Evolutionary conservation across 1,140 invertebrate species (phyloP).

Genomic region (Nixonia krombeini): DNA sequence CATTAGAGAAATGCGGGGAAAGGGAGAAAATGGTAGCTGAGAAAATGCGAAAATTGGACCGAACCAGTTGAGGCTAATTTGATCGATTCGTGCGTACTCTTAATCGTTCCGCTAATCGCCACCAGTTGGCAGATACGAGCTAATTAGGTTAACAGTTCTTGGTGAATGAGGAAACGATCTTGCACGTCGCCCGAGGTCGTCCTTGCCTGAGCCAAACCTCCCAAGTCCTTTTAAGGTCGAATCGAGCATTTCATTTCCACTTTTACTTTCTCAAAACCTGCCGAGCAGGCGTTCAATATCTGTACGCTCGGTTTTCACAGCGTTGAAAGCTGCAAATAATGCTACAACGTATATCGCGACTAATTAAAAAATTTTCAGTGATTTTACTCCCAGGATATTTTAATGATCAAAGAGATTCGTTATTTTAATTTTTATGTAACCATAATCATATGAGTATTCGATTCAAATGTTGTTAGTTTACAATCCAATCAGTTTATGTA

Average conservation of each 20-base stretch:
- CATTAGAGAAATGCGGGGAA: too few relatives aligned
- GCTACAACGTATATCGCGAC: background rate
- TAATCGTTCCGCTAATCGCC: conserved; percentile 13
- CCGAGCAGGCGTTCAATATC: conserved; percentile 14
- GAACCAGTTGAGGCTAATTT: background rate
- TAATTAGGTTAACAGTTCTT: conserved; percentile 52
- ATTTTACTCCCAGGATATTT: too few relatives aligned
- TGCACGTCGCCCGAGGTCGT: conserved; percentile 42
- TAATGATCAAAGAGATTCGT: too few relatives aligned
- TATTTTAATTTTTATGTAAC: too few relatives aligned
- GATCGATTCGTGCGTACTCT: conserved; percentile 7
- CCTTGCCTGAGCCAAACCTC: conserved; percentile 49
- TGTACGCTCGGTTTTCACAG: conserved; percentile 11
- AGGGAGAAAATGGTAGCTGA: too few relatives aligned
- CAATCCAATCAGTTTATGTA: too few relatives aligned
- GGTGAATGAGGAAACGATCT: conserved; percentile 34
- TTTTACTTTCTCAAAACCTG: conserved; percentile 40
- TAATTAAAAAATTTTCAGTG: too few relatives aligned
- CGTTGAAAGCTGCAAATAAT: conserved; percentile 21
- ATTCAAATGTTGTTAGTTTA: too few relatives aligned
- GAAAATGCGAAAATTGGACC: conserved; percentile 31
- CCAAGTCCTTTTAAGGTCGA: conserved; percentile 52
- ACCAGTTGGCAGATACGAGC: conserved; percentile 21
- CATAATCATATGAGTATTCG: too few relatives aligned
- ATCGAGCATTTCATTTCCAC: conserved; percentile 48